Conservation (phyloP, 2,888 invertebrate genomes). For the Parnassius orleans region DNA sequence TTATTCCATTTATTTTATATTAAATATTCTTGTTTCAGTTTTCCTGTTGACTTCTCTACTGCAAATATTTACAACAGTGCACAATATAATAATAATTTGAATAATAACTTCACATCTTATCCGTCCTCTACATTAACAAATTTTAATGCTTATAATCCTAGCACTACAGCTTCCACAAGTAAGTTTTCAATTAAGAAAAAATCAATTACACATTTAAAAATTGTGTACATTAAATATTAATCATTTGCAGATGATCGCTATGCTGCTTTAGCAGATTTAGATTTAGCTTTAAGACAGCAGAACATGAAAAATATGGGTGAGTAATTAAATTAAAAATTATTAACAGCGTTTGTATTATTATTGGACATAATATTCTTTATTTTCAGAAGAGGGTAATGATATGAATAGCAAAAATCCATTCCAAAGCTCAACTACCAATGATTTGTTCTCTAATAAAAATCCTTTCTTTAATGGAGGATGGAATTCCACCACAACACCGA, state of each 20-base stretch:
- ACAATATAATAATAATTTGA: conserved; percentile 65
- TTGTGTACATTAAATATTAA: not conserved
- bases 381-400: conserved; percentile 63
- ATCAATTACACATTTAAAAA: too few species aligned
- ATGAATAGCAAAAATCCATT: conserved; percentile 72
- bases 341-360: not conserved
- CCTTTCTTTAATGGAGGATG: conserved; percentile 73
- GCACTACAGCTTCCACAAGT: conserved; percentile 48
- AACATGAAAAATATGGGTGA: conserved; percentile 74
- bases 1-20: not conserved
- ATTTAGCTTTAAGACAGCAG: conserved; percentile 85
- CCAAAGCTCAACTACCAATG: conserved; percentile 68
- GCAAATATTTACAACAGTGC: conserved; percentile 86
- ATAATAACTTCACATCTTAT: conserved; percentile 56
- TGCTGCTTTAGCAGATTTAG: conserved; percentile 96
- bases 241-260: conserved; percentile 90
- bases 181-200: conserved; percentile 36
- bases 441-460: conserved; percentile 68
- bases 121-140: conserved; percentile 67
- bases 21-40: conserved; percentile 59
- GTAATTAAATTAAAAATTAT: conserved; percentile 18
- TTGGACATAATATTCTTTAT: conserved; percentile 17
- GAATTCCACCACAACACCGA: conserved; percentile 49
- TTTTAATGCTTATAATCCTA: conserved; percentile 56
- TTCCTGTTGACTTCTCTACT: conserved; percentile 86